A percentile compares a stretch with the other conserved stretches of the same genome.
phyloP scores from a whole-genome alignment of 2,113 vertebrate species.

The Dissostichus mawsoni region DNA sequence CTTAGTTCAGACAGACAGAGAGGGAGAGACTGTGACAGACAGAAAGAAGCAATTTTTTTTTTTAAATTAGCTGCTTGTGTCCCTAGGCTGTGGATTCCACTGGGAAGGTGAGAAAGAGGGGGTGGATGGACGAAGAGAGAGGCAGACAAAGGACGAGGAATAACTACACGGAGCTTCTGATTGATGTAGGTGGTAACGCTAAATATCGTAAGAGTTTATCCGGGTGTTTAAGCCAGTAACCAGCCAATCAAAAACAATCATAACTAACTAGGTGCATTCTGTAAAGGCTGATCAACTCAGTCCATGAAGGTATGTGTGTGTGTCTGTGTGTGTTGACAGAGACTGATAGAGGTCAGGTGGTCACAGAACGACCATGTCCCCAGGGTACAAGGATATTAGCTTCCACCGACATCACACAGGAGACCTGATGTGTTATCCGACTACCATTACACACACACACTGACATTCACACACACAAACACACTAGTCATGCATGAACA shows the following conservation, averaged over 20 bases:
- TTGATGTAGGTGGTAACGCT: slow-evolving; percentile 13
- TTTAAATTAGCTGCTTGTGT: slow-evolving; percentile 82
- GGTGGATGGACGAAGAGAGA: slow-evolving; percentile 51
- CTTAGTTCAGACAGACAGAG: slow-evolving; percentile 81
- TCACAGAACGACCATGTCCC: slow-evolving; percentile 68
- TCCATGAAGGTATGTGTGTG: neutral
- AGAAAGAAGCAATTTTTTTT: slow-evolving; percentile 70
- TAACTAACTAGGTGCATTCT: slow-evolving; percentile 9
- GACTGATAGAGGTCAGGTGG: slow-evolving; percentile 77
- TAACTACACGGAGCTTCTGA: slow-evolving; percentile 14
- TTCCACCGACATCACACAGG: slow-evolving; percentile 77
- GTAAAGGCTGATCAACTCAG: slow-evolving; percentile 29
- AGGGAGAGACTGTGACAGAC: slow-evolving; percentile 76
- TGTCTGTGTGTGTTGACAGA: slow-evolving; percentile 63
- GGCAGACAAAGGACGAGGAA: slow-evolving; percentile 41
- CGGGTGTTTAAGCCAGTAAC: slow-evolving; percentile 1
- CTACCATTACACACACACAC: slow-evolving; percentile 56
- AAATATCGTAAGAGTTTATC: slow-evolving; percentile 7
- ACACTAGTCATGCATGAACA: slow-evolving; percentile 73
- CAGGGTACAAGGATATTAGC: slow-evolving; percentile 75
- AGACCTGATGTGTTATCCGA: slow-evolving; percentile 75
- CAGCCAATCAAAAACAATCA: neutral
- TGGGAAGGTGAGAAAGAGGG: slow-evolving; percentile 70
- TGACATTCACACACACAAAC: slow-evolving; percentile 52
- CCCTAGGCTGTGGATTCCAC: slow-evolving; percentile 83